These are phyloP conservation scores for Struthidea cinerea DNA, from an alignment of 2,113 vertebrate genomes.

Conservation along the genomic window DNA sequence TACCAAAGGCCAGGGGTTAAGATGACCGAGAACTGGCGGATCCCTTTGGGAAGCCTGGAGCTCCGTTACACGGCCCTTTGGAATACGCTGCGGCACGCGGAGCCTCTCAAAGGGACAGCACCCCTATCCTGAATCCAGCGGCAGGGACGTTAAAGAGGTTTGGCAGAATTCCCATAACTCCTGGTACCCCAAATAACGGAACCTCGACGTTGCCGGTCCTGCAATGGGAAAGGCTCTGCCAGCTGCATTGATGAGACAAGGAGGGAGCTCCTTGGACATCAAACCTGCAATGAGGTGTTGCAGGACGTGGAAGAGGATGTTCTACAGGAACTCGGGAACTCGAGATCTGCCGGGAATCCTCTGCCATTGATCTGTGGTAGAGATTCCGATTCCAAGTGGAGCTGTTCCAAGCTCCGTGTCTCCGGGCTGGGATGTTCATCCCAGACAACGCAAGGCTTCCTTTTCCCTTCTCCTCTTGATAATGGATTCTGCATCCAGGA, in stretches of 20 bases:
- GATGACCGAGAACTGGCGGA: not conserved
- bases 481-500: not conserved
- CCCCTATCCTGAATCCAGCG: not conserved
- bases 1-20: not conserved
- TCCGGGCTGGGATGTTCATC: not conserved
- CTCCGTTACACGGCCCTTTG: not conserved
- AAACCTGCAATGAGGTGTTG: not conserved
- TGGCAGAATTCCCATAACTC: not conserved
- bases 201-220: not conserved
- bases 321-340: not conserved
- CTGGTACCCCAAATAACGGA: rapidly evolving
- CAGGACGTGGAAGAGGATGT: not conserved
- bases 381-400: not conserved
- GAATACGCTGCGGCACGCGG: rapidly evolving
- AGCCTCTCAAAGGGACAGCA: not conserved
- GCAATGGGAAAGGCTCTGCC: not conserved
- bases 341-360: rapidly evolving
- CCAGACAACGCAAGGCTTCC: not conserved
- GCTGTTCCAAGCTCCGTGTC: not conserved
- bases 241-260: not conserved
- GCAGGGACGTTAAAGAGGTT: rapidly evolving
- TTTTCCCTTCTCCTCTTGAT: not conserved
- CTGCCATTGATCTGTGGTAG: not conserved
- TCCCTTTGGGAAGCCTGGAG: not conserved
- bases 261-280: not conserved